A percentile compares a stretch with the other conserved stretches of the same genome.
phyloP scores from a whole-genome alignment of 2,113 vertebrate species.

The Microtus richardsoni region DNA sequence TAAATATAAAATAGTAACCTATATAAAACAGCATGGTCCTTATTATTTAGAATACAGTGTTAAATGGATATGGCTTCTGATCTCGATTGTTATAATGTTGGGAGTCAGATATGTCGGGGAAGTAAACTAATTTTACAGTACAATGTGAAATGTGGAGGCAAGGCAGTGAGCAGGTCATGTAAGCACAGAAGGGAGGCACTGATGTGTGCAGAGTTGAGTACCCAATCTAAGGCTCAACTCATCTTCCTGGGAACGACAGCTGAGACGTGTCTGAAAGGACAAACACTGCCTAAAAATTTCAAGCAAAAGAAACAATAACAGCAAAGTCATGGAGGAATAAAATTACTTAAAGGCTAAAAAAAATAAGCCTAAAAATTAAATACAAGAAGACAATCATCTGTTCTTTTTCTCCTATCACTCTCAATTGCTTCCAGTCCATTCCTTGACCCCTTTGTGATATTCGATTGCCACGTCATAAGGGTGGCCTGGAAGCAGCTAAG shows the following conservation, averaged over 20 bases:
- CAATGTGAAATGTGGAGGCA: background rate
- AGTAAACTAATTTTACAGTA: background rate
- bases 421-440: background rate
- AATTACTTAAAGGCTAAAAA: background rate
- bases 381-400: background rate
- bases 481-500: background rate
- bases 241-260: background rate
- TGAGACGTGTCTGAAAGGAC: background rate
- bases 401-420: background rate
- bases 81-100: background rate
- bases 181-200: background rate
- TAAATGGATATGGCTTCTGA: background rate
- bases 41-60: background rate
- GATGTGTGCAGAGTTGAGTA: background rate
- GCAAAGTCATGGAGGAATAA: background rate
- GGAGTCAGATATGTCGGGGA: background rate
- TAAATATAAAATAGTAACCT: background rate
- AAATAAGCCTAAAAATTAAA: conserved; percentile 21
- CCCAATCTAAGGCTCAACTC: background rate
- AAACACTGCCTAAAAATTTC: background rate
- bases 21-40: background rate
- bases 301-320: background rate
- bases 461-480: conserved; percentile 1
- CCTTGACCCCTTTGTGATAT: background rate
- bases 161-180: too few species aligned